Evolutionary conservation across 23 tunicate genomes (phyloP).

Genomic region (Styela clava): DNA sequence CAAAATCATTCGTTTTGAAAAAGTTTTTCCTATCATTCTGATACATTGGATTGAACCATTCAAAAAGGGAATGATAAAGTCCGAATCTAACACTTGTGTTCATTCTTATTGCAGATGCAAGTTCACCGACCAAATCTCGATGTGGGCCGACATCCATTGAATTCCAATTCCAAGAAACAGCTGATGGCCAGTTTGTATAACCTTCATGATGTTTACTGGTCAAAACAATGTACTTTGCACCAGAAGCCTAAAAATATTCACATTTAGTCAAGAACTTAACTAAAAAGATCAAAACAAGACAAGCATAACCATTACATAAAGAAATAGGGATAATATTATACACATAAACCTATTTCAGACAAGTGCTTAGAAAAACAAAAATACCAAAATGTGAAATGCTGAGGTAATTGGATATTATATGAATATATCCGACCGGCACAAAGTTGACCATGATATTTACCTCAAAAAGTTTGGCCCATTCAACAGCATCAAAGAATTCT

Average conservation of each 20-base stretch:
- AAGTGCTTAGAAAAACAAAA: no score
- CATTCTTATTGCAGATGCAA: conserved; percentile 58
- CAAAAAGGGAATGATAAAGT: conserved; percentile 77
- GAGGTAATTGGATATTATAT: no score
- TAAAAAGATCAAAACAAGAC: no score
- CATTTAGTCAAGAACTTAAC: no score
- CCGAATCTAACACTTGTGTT: conserved; percentile 64
- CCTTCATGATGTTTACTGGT: conserved; percentile 93
- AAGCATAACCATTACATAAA: no score
- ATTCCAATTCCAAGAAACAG: conserved; percentile 78
- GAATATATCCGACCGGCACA: no score
- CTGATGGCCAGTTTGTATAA: conserved; percentile 91
- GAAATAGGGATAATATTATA: no score
- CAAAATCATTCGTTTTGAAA: conserved; percentile 59
- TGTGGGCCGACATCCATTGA: conserved; percentile 83
- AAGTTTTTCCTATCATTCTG: conserved; percentile 38
- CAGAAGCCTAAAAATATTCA: conserved; percentile 36
- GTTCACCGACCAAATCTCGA: conserved; percentile 80
- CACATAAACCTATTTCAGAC: no score
- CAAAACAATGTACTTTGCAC: conserved; percentile 57
- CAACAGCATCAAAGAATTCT: conserved; percentile 60
- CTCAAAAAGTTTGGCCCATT: conserved; percentile 80
- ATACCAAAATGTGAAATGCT: no score
- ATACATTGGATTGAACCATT: conserved; percentile 76
- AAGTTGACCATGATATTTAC: no score